phyloP scores from a whole-genome alignment of 2,888 invertebrate species.

The Nemotelus nigrinus region DNA sequence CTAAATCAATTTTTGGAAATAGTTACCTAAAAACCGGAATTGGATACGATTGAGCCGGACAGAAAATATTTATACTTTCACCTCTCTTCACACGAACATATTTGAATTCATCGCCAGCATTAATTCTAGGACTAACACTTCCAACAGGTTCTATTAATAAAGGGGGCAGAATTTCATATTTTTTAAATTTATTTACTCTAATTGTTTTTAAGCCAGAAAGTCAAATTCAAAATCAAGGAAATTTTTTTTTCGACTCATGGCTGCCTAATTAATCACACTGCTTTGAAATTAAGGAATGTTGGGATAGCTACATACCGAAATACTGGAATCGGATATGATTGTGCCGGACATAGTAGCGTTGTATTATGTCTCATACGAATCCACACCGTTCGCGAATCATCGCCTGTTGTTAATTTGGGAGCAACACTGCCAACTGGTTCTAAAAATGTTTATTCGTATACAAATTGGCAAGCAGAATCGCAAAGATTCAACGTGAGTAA shows the following conservation, averaged over 20 bases:
- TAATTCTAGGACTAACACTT: conserved; percentile 73
- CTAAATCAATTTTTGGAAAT: not conserved
- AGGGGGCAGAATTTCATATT: conserved; percentile 28
- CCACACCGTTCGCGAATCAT: conserved; percentile 63
- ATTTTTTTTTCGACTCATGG: not conserved
- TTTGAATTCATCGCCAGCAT: conserved; percentile 73
- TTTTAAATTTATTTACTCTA: no score
- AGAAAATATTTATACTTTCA: conserved; percentile 72
- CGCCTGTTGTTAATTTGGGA: conserved; percentile 72
- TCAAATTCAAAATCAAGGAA: not conserved
- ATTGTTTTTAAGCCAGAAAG: not conserved
- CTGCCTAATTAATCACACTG: not conserved
- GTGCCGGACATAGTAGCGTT: conserved; percentile 72
- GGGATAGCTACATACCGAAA: conserved; percentile 70
- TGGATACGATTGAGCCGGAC: conserved; percentile 77
- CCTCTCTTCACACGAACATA: conserved; percentile 66
- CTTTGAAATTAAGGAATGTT: conserved; percentile 50
- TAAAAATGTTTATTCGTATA: conserved; percentile 51
- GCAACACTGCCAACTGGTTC: conserved; percentile 71
- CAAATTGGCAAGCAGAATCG: conserved; percentile 1
- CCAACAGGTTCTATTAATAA: conserved; percentile 65
- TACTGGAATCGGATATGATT: conserved; percentile 76
- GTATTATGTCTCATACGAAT: conserved; percentile 63
- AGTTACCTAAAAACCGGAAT: conserved; percentile 43
- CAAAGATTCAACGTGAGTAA: not conserved